Evolutionary conservation across 2,888 invertebrate species (phyloP).

Genomic region (Nomada ferruginata): DNA sequence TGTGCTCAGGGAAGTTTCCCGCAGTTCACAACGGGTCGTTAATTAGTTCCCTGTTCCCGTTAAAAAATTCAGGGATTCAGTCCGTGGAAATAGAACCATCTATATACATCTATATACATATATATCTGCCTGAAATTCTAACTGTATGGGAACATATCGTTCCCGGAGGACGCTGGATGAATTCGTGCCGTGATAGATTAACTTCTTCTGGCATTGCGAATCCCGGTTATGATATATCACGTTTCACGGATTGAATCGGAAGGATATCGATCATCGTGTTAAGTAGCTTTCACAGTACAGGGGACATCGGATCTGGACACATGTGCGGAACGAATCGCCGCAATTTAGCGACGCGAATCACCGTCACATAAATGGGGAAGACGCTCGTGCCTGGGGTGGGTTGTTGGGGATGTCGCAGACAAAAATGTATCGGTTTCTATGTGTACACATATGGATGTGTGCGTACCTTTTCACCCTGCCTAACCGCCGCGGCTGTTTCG

Average conservation of each 20-base stretch:
- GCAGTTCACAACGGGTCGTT: slow-evolving; percentile 13
- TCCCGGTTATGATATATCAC: slow-evolving; percentile 55
- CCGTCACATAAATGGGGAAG: slow-evolving; percentile 68
- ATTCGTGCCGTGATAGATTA: slow-evolving; percentile 46
- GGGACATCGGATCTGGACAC: slow-evolving; percentile 75
- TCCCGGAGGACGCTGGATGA: slow-evolving; percentile 1
- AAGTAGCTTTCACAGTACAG: slow-evolving; percentile 70
- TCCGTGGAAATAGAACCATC: not conserved
- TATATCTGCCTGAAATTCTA: not conserved
- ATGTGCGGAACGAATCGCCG: slow-evolving; percentile 77
- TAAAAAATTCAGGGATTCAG: slow-evolving; percentile 29
- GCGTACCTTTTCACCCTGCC: not conserved
- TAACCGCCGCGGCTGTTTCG: not conserved
- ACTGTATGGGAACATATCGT: slow-evolving; percentile 1
- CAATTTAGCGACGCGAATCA: slow-evolving; percentile 71
- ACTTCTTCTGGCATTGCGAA: slow-evolving; percentile 60
- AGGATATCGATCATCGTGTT: slow-evolving; percentile 68
- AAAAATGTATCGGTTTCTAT: not conserved
- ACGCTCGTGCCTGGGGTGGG: slow-evolving; percentile 42
- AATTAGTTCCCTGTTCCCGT: slow-evolving; percentile 22
- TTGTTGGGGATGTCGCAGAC: slow-evolving; percentile 11
- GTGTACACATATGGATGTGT: too few species aligned
- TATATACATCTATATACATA: too few species aligned
- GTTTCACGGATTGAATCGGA: slow-evolving; percentile 65
- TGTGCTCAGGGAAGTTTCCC: not conserved